Evolutionary conservation across 1,140 invertebrate genomes (phyloP).

Genomic region (Trachelipus rathkii): DNA sequence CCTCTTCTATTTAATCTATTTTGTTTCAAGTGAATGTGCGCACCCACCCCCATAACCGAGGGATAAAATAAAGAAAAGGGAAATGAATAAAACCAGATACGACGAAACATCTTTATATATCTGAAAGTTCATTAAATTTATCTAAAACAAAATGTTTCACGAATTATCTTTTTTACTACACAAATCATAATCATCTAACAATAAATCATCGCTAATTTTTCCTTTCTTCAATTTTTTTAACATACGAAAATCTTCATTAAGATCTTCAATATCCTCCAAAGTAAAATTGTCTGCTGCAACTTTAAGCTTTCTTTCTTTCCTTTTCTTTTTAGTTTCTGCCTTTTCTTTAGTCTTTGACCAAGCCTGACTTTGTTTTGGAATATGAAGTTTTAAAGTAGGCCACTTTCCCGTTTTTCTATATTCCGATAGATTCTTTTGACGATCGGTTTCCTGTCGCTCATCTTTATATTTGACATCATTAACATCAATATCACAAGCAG

Average conservation of each 20-base stretch:
- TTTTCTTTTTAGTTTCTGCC: slow-evolving; percentile 64
- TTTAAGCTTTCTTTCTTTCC: slow-evolving; percentile 58
- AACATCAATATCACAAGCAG: slow-evolving; percentile 63
- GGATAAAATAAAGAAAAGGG: too few relatives aligned
- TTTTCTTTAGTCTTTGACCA: slow-evolving; percentile 77
- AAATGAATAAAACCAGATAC: too few relatives aligned
- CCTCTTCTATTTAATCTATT: too few relatives aligned
- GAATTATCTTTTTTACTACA: too few relatives aligned
- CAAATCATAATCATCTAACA: too few relatives aligned
- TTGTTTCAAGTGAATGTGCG: too few relatives aligned
- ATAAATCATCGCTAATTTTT: too few relatives aligned
- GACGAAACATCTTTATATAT: too few relatives aligned
- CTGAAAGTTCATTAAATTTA: too few relatives aligned
- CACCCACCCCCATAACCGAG: too few relatives aligned
- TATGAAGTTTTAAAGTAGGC: slow-evolving; percentile 63
- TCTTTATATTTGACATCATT: slow-evolving; percentile 67
- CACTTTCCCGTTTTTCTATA: slow-evolving; percentile 71
- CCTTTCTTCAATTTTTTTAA: slow-evolving; percentile 74
- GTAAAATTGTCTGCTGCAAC: slow-evolving; percentile 52
- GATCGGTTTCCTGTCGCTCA: slow-evolving; percentile 58
- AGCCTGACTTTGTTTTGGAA: slow-evolving; percentile 60
- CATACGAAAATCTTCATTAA: slow-evolving; percentile 67
- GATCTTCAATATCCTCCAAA: slow-evolving; percentile 51
- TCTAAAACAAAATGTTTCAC: too few relatives aligned
- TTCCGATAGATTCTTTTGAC: slow-evolving; percentile 66